These are phyloP conservation scores for Nysson spinosus DNA, from an alignment of 2,888 invertebrate species.

Conservation along the genomic window DNA sequence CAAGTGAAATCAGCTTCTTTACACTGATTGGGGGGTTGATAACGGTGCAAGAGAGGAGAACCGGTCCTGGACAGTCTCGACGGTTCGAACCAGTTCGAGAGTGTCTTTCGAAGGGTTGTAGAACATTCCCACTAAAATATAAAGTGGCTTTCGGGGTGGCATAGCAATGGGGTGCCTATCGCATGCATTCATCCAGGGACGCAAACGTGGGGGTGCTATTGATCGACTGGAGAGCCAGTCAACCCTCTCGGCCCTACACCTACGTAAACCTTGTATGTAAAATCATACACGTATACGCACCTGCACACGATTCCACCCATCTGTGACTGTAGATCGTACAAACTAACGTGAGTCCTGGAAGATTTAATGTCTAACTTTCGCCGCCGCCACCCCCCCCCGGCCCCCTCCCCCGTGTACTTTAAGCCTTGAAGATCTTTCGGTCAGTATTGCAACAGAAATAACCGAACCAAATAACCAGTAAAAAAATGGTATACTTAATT, in stretches of 20 bases:
- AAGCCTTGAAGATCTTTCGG: not conserved
- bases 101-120: conserved; percentile 73
- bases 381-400: no score
- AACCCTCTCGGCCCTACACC: conserved; percentile 72
- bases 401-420: not conserved
- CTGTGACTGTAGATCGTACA: conserved; percentile 50
- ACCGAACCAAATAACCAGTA: not conserved
- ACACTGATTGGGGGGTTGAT: conserved; percentile 28
- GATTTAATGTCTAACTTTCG: conserved; percentile 46
- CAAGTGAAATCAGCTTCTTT: conserved; percentile 49
- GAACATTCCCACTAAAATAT: conserved; percentile 76
- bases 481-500: not conserved
- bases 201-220: conserved; percentile 71
- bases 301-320: conserved; percentile 42
- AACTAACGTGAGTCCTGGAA: conserved; percentile 37
- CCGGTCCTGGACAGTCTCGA: conserved; percentile 32
- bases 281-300: conserved; percentile 52
- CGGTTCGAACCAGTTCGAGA: conserved; percentile 55
- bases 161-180: conserved; percentile 75
- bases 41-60: conserved; percentile 4
- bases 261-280: conserved; percentile 55
- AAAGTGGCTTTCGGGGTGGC: conserved; percentile 75
- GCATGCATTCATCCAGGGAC: conserved; percentile 71
- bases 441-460: not conserved
- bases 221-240: conserved; percentile 74